Base-by-base conservation (phyloP, 2,797 vertebrate genomes). In the Agapornis canus region DNA sequence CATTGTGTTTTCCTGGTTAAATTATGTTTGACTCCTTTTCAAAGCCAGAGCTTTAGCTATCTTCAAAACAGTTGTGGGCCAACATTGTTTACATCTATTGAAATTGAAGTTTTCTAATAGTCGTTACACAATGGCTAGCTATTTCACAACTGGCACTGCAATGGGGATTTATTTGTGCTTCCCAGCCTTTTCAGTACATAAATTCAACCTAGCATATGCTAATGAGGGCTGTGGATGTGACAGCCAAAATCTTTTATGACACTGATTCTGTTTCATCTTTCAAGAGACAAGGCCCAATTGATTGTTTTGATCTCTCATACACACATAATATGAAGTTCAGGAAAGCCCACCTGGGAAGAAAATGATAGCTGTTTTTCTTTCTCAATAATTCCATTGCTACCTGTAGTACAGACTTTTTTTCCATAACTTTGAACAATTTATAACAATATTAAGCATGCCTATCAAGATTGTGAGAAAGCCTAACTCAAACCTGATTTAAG, bases 201-300 rank as follows among this genome's bases (percentile, higher is more conserved):
- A 91, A 94, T 65, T 64, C 75, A 69, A 79, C 54, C 11, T 77
- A 31, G 22, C 37, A 82, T 71, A 80, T 69, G 59, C 5, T 82
- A 82, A 72, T 35, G 48, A 43, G 32, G 25, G 7, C 25, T 89
- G 14, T n/a, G 18, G 31, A 59, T 59, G 52, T 37, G n/a, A 37
- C 61, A 68, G 18, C 15, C 13, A 93, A 70, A 23, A 35, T 70
- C 18, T 84, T 52, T 70, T 78, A 39, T 59, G 6, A 35, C 35
- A 35, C 35, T 35, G 35, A 32, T 75, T 79, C 47, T 78, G 45
- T 85, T 88, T 96, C 43, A 65, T 45, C 73, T 92, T 94, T 77
- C 60, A 32, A 91, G 31, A 94, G 7, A 11, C 65, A 70, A 95
- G 51, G 15, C 3, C 27, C 16, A 54, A 78, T 82, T 76, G 7